These are phyloP conservation scores for Piscicola geometra DNA, from an alignment of 2,888 invertebrate species.

Conservation along the genomic window DNA sequence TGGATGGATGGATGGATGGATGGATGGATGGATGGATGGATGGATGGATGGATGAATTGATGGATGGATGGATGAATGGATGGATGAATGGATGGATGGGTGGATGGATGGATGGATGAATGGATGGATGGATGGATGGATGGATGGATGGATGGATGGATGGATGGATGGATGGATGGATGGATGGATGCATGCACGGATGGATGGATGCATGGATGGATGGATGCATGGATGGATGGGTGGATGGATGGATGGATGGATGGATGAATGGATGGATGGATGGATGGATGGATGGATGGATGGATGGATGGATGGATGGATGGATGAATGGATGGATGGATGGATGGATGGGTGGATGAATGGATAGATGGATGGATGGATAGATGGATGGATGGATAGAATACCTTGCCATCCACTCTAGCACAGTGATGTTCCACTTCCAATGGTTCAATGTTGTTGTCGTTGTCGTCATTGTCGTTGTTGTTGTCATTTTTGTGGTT, in stretches of 20 bases:
- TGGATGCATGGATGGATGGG: too few relatives aligned
- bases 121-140: slow-evolving; percentile 20
- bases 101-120: slow-evolving; percentile 29
- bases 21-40: slow-evolving; percentile 29
- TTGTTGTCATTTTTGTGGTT: not conserved
- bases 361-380: not conserved
- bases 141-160: too few relatives aligned
- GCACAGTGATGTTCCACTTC: slow-evolving; percentile 4
- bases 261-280: too few relatives aligned
- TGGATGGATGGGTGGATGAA: slow-evolving; percentile 20
- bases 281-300: too few relatives aligned
- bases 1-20: slow-evolving; percentile 23
- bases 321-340: slow-evolving; percentile 23
- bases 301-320: too few relatives aligned
- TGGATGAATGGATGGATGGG: slow-evolving; percentile 26
- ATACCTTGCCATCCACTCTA: slow-evolving; percentile 12
- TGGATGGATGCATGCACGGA: too few relatives aligned
- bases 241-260: too few relatives aligned
- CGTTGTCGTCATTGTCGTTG: not conserved
- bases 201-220: too few relatives aligned
- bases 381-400: not conserved
- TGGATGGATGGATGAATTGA: slow-evolving; percentile 24
- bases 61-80: slow-evolving; percentile 31
- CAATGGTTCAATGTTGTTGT: not conserved
- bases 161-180: too few relatives aligned